Percentiles rank a stretch among this genome's conserved stretches.
Evolutionary conservation across 2,797 vertebrate species (phyloP).

Genomic region (Cossypha caffra): DNA sequence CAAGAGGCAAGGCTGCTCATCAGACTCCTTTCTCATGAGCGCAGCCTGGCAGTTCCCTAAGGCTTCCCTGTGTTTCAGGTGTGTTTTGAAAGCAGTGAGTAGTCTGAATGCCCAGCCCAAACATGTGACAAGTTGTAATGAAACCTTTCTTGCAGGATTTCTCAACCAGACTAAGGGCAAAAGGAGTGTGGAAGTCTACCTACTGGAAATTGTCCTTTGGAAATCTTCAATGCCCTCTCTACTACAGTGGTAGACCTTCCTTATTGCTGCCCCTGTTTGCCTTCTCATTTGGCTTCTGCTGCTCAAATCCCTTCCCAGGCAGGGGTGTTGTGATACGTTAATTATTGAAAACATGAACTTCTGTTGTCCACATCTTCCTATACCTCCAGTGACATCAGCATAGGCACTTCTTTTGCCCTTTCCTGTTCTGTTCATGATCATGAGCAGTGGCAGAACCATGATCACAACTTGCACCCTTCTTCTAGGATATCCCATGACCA

Average conservation of each 20-base stretch:
- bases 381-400: not conserved
- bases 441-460: not conserved
- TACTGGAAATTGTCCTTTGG: not conserved
- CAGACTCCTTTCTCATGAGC: not conserved
- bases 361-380: not conserved
- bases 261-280: not conserved
- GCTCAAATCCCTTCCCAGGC: not conserved
- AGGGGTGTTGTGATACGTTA: not conserved
- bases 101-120: not conserved
- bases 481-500: not conserved
- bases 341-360: not conserved
- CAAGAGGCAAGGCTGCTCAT: not conserved
- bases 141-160: not conserved
- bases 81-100: not conserved
- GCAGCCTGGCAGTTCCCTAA: accelerated
- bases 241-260: not conserved
- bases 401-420: not conserved
- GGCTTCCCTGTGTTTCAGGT: not conserved
- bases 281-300: not conserved
- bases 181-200: not conserved
- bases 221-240: not conserved
- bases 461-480: not conserved
- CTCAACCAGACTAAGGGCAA: not conserved
- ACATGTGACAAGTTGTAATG: not conserved
- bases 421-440: not conserved